Conservation (phyloP, 2,797 vertebrate species). For the Oophaga sylvatica region DNA sequence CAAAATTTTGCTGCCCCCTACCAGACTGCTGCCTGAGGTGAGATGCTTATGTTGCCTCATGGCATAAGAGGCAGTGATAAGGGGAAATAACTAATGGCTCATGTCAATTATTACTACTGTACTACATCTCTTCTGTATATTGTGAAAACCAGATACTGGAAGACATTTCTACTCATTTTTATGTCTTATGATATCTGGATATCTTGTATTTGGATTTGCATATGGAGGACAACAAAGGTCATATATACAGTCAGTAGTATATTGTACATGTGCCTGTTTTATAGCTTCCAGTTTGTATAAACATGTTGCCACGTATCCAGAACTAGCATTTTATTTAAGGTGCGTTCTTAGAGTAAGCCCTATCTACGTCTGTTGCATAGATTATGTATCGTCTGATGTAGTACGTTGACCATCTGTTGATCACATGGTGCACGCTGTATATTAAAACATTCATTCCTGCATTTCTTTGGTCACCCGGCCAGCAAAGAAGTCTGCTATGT, state of each 20-base stretch:
- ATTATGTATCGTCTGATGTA: conserved; percentile 22
- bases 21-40: too few species aligned
- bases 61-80: too few species aligned
- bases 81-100: too few species aligned
- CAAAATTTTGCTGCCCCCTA: too few species aligned
- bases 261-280: neutral
- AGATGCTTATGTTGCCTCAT: too few species aligned
- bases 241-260: neutral
- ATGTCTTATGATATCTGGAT: neutral
- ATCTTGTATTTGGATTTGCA: neutral
- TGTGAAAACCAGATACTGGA: too few species aligned
- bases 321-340: neutral
- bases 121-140: too few species aligned
- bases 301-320: too few species aligned
- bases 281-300: neutral
- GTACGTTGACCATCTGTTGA: conserved; percentile 29
- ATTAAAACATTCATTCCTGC: neutral
- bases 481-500: conserved; percentile 22
- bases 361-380: conserved; percentile 13
- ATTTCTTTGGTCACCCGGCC: conserved; percentile 1
- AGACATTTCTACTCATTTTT: too few species aligned
- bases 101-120: too few species aligned
- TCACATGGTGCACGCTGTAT: conserved; percentile 13
- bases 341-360: conserved; percentile 4
- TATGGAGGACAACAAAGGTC: neutral